Evolutionary conservation across 2,797 vertebrate species (phyloP), one percentile per base, ranked within the genome.

Genomic region (Heterohyrax brucei): DNA sequence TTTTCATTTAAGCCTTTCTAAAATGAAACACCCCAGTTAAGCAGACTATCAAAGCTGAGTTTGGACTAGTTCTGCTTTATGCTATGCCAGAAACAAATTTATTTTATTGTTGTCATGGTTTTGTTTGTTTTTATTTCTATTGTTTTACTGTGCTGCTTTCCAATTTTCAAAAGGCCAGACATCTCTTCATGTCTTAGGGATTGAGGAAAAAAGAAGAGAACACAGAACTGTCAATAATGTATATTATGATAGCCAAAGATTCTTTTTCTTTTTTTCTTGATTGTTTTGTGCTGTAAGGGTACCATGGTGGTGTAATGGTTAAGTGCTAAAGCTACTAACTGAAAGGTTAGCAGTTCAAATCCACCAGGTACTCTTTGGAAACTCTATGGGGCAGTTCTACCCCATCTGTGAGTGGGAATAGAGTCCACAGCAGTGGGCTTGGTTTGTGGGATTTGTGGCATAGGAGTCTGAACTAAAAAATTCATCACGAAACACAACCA

Each of bases 401-500:
- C 39, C 39, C 39, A 39, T 39, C 39, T 3, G 39, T 39, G 39
- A 39, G 39, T 39, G 39, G 39, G 39, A 39, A 39, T 39, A 39
- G 39, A 39, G 39, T 39, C 39, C 39, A 39, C 39, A 39, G 39
- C 39, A 39, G 39, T 39, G 39, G 39, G 39, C 39, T 39, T 39
- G 39, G 39, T 39, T 39, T 39, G 39, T 39, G 39, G 39, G 39
- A 3, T 61, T 93, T 4, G 9, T 72, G 3, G 2, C n/a, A 10
- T n/a, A 86, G 62, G 30, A 73, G 8, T 50, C 68, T 33, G 75
- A 72, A 93, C 30, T 46, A 73, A 73, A 73, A 73, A 16, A 73
- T 85, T 77, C 64, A 9, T 86, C 82, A 5, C 44, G 53, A 94
- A 80, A 70, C 26, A 30, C 33, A 87, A 93, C 21, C 7, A 88